Evolutionary conservation across 2,888 invertebrate genomes (phyloP).

Genomic region (Melinaea menophilus): DNA sequence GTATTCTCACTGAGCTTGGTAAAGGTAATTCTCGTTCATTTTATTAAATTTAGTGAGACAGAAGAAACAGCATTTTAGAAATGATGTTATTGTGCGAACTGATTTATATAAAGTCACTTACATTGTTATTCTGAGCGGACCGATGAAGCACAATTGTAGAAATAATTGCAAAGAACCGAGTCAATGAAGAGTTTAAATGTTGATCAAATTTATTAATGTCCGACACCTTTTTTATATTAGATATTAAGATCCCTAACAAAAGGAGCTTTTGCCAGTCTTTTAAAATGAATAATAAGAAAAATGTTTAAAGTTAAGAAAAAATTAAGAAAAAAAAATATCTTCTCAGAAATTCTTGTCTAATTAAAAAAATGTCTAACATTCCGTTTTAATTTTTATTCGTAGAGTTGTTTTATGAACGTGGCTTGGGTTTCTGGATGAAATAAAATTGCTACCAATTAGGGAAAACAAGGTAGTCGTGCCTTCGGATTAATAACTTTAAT

Average conservation of each 20-base stretch:
- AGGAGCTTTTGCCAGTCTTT: neutral
- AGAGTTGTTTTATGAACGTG: conserved; percentile 53
- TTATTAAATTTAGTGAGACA: neutral
- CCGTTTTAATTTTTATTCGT: conserved; percentile 34
- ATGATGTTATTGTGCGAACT: neutral
- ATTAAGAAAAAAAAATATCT: conserved; percentile 8
- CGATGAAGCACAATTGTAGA: no score
- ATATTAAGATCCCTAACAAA: conserved; percentile 1
- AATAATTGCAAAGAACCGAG: no score
- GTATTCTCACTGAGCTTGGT: neutral
- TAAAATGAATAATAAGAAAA: neutral
- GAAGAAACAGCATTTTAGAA: neutral
- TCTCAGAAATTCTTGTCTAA: conserved; percentile 15
- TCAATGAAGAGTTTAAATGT: no score
- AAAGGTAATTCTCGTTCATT: neutral
- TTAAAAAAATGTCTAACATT: conserved; percentile 29
- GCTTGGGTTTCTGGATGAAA: conserved; percentile 50
- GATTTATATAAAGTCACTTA: conserved; percentile 1
- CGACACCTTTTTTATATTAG: neutral
- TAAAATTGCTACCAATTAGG: conserved; percentile 73
- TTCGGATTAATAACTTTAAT: conserved; percentile 73
- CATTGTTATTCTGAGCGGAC: neutral
- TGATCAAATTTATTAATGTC: neutral
- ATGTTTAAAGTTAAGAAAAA: neutral
- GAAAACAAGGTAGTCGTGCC: conserved; percentile 72